A percentile compares a stretch with the other conserved stretches of the same genome.
These are phyloP conservation scores for Ascidia mentula DNA, from an alignment of 23 tunicate species.

Conservation along the genomic window DNA sequence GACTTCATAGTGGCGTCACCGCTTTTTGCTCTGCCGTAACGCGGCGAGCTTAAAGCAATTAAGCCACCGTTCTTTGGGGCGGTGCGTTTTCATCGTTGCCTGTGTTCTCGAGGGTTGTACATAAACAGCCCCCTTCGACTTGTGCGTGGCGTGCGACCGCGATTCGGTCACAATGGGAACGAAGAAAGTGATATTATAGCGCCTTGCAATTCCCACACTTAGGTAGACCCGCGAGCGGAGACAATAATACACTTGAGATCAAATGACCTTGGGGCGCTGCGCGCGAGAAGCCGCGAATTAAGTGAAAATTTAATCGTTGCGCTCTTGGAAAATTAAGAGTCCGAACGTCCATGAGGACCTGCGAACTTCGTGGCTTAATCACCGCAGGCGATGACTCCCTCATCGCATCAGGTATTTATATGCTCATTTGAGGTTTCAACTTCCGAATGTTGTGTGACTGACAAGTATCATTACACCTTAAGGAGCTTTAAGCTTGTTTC, in stretches of 20 bases:
- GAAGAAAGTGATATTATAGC: neutral
- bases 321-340: neutral
- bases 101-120: neutral
- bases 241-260: neutral
- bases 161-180: neutral
- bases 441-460: neutral
- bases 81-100: neutral
- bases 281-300: neutral
- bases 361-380: neutral
- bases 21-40: neutral
- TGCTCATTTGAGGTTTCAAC: neutral
- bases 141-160: neutral
- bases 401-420: neutral
- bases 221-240: neutral
- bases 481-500: too few species aligned
- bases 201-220: neutral
- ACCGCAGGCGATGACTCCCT: neutral
- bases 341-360: neutral
- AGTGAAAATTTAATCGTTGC: neutral
- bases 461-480: neutral
- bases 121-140: neutral
- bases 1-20: neutral
- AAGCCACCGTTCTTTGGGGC: neutral
- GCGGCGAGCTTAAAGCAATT: neutral
- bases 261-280: constrained; percentile 7